Percentiles rank a stretch among this genome's conserved stretches.
Evolutionary conservation across 1,140 invertebrate species (phyloP).

Genomic region (Sycophila sp.): DNA sequence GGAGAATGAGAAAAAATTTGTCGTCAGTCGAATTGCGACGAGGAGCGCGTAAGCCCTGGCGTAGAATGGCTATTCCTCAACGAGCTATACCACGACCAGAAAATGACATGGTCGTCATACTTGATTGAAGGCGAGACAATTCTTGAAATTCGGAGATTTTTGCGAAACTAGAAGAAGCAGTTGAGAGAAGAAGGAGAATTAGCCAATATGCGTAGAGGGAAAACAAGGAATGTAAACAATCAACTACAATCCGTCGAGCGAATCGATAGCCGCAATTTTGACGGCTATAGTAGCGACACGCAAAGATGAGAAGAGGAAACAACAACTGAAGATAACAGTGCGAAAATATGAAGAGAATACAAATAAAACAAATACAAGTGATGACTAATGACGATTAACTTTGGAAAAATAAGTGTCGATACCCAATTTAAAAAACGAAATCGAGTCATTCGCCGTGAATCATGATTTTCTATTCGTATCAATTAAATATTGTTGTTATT

Average conservation of each 20-base stretch:
- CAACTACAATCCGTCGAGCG: background rate
- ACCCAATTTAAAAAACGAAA: conserved; percentile 35
- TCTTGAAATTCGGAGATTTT: background rate
- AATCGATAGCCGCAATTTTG: background rate
- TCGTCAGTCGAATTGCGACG: conserved; percentile 83
- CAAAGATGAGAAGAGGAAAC: conserved; percentile 16
- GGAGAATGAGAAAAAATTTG: conserved; percentile 84
- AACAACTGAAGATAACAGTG: conserved; percentile 1
- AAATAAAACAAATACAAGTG: conserved; percentile 27
- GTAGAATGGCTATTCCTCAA: conserved; percentile 69
- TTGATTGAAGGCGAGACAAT: conserved; percentile 70
- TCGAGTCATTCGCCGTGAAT: conserved; percentile 59
- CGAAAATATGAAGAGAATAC: conserved; percentile 16
- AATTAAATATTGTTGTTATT: conserved; percentile 66
- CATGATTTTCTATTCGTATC: conserved; percentile 65
- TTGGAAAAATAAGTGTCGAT: conserved; percentile 24
- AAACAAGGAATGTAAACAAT: background rate
- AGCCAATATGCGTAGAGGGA: conserved; percentile 12
- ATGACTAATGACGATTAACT: conserved; percentile 21
- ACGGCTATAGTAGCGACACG: background rate
- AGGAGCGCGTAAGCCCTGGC: conserved; percentile 91
- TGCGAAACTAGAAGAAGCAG: background rate
- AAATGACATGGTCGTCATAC: conserved; percentile 75
- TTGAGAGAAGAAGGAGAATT: background rate
- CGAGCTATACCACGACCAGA: conserved; percentile 62